These are phyloP conservation scores for Athene cunicularia DNA, from an alignment of 2,113 vertebrate genomes.

Conservation along the genomic window DNA sequence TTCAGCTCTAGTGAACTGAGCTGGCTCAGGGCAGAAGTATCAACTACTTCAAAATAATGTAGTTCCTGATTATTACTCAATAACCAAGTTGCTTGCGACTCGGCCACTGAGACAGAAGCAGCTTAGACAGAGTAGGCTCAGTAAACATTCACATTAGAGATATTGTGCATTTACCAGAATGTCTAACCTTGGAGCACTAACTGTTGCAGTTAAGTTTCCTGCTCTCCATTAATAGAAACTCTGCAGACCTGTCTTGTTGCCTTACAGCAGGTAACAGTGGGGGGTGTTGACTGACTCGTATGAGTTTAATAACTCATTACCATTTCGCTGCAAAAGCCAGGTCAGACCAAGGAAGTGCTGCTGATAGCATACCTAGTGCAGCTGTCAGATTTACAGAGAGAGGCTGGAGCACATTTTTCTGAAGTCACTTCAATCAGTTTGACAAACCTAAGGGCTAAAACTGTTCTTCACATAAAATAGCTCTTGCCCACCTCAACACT, in stretches of 20 bases:
- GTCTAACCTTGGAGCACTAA: background rate
- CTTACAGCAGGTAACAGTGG: background rate
- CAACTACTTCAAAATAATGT: background rate
- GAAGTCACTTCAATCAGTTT: background rate
- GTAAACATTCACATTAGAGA: fast-evolving
- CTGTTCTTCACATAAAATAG: background rate
- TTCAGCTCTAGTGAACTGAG: background rate
- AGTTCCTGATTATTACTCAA: background rate
- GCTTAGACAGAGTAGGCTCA: background rate
- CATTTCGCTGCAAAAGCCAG: background rate
- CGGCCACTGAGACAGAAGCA: background rate
- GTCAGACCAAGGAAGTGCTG: background rate
- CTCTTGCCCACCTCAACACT: background rate
- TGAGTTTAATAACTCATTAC: background rate
- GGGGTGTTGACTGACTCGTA: background rate
- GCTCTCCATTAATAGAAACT: background rate
- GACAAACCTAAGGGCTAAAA: background rate
- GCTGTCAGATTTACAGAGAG: fast-evolving
- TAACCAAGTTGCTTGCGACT: background rate
- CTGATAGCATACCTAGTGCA: background rate
- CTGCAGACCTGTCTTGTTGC: background rate
- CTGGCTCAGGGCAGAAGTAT: background rate
- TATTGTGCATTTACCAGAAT: fast-evolving
- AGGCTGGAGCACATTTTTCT: background rate
- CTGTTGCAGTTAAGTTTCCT: background rate